Evolutionary conservation across 2,797 vertebrate species (phyloP), one percentile per base, ranked within the genome.

Genomic region (Mycteria americana): DNA sequence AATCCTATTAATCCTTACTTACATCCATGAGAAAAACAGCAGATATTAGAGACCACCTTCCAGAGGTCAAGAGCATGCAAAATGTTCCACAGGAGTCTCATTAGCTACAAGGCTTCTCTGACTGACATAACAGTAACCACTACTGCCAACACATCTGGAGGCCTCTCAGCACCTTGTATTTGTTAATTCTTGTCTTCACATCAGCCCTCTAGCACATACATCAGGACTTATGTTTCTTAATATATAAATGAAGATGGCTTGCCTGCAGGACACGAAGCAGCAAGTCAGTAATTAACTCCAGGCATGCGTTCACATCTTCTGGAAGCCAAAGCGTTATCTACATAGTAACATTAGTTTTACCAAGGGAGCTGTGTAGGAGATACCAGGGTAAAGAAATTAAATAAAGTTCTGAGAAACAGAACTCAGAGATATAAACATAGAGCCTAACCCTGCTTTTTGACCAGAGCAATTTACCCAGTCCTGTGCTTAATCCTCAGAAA

Each of bases 21-120:
- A 51, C 13, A 73, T 4, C 45, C 62, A 18, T 1, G 0, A 81
- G 17, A 10, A 91, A 92, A 15, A 0, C 25, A 45, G 35, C 0
- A 62, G 67, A n/a, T 64, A 64, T 30, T 2, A 84, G 18, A 81
- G n/a, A 54, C 23, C 39, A 46, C 46, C 35, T 67, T 79, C 59
- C 50, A 30, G 50, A 50, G 46, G 46, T 4, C 45, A 67, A 25
- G 13, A 75, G 41, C 69, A 45, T 6, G 6, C 15, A 10, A n/a
- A 57, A 23, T 2, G 1, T 13, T 54, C 51, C 57, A 85, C 45
- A 46, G 28, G 50, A 69, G 33, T 14, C 63, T 69, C 33, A 3
- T 28, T 48, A 69, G 10, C 53, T 53, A 18, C 70, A 18, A 85
- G 30, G 54, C n/a, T 73, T 54, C 69, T 68, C 83, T 9, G 7